Percentiles rank a stretch among this genome's conserved stretches.
Evolutionary conservation across 2,888 invertebrate genomes (phyloP).

Genomic region (Melikaiella ostensackeni): DNA sequence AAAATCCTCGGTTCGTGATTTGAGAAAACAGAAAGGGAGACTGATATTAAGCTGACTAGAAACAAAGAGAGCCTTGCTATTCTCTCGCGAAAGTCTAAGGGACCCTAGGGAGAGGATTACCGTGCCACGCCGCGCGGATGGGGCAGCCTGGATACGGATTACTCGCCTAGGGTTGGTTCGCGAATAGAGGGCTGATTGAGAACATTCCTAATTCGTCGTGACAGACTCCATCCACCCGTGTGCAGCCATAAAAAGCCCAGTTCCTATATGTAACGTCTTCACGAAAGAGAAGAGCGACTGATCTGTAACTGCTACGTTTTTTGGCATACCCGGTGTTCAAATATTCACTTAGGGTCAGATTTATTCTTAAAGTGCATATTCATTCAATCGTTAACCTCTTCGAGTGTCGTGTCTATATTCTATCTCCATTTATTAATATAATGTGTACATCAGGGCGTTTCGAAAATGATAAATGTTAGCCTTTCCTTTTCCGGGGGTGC

Average conservation of each 20-base stretch:
- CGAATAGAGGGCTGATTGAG: conserved; percentile 78
- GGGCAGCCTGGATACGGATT: conserved; percentile 70
- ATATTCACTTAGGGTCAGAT: not conserved
- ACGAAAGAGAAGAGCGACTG: conserved; percentile 42
- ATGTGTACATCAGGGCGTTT: too few species aligned
- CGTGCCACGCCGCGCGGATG: conserved; percentile 57
- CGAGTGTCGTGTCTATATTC: too few species aligned
- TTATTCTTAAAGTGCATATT: not conserved
- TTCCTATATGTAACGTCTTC: conserved; percentile 71
- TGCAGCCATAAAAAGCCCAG: conserved; percentile 70
- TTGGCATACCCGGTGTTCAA: not conserved
- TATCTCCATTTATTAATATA: too few species aligned
- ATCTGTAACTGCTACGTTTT: conserved; percentile 7
- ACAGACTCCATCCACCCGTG: conserved; percentile 79
- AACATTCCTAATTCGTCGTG: conserved; percentile 80
- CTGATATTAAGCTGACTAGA: conserved; percentile 68
- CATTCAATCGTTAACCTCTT: too few species aligned
- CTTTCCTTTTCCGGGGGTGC: too few species aligned
- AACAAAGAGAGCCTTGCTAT: conserved; percentile 64
- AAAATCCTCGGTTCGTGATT: conserved; percentile 48
- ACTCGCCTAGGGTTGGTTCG: conserved; percentile 71
- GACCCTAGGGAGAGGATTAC: conserved; percentile 74
- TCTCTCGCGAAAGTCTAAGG: conserved; percentile 53
- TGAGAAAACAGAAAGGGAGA: conserved; percentile 57
- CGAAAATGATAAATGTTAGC: too few species aligned